A percentile compares a stretch with the other conserved stretches of the same genome.
phyloP scores from a whole-genome alignment of 2,888 invertebrate genomes.

The Chrysolina haemoptera region DNA sequence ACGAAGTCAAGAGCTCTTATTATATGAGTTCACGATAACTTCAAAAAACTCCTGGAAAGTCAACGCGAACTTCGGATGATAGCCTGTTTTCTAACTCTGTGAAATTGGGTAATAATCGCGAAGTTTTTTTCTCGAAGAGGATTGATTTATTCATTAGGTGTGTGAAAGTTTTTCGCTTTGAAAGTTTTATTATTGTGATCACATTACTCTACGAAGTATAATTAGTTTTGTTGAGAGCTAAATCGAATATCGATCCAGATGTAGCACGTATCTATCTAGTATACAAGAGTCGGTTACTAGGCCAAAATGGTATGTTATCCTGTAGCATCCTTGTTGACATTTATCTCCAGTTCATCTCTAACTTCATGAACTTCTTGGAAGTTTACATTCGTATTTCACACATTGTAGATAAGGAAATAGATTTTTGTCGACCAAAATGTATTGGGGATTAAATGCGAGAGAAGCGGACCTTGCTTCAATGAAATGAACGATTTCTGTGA shows the following conservation, averaged over 20 bases:
- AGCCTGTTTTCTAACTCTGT: slow-evolving; percentile 8
- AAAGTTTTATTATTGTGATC: neutral
- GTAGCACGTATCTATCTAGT: too few species aligned
- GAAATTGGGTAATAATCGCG: neutral
- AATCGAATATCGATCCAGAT: neutral
- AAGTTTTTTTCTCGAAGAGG: neutral
- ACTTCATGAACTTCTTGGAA: too few species aligned
- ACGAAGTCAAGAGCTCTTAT: slow-evolving; percentile 31
- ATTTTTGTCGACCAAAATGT: too few species aligned
- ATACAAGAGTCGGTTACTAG: too few species aligned
- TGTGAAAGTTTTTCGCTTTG: neutral
- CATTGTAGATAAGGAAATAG: too few species aligned
- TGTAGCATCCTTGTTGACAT: too few species aligned
- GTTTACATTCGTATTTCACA: too few species aligned
- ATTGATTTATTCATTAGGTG: slow-evolving; percentile 6
- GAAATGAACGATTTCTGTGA: too few species aligned
- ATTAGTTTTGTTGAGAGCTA: neutral
- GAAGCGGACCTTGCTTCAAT: too few species aligned
- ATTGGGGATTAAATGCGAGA: too few species aligned
- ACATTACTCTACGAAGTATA: neutral
- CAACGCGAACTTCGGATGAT: slow-evolving; percentile 34
- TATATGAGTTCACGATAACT: slow-evolving; percentile 29
- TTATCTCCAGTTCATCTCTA: too few species aligned
- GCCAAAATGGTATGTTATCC: too few species aligned
- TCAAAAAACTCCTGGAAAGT: slow-evolving; percentile 36